Evolutionary conservation across 2,888 invertebrate species (phyloP), one percentile per base, ranked within the genome.

Genomic region (Conops quadrifasciatus): DNA sequence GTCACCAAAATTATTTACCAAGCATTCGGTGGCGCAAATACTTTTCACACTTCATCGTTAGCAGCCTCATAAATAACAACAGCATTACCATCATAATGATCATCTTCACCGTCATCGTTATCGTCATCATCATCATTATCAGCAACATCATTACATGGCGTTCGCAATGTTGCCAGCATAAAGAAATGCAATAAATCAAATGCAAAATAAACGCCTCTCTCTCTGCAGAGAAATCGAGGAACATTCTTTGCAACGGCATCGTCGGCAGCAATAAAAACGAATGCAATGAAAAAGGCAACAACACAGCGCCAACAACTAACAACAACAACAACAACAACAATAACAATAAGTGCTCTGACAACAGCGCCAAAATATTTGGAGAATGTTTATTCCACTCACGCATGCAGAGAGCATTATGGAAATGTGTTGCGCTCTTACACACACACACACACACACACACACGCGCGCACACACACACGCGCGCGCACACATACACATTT

Each of bases 311-410:
- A 3, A n/a, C 49, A 16, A 49, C 15, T 5, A 49, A n/a, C 11
- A 15, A 19, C 49, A 49, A 49, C 49, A 49, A 49, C 49, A 49
- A 63, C 3, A 63, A 63, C 47, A 16, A 3, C 21, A 63, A 45
- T 24, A 63, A 21, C 43, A 60, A 13, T 11, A 30, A 3, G 4
- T 36, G n/a, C 62, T 21, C 19, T 47, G 24, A 63, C 26, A 51
- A 51, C 19, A 53, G 30, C 53, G 58, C 28, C 53, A 53, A 36
- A 53, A 53, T 53, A 66, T 66, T 66, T 66, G 16, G 36, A 51
- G 30, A 66, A 66, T 66, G 24, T 21, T 66, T 19, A 36, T 36
- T 36, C 53, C 66, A 66, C 66, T 66, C 51, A 53, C 15, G 66
- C 53, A n/a, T 49, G 51, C 47, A 15, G 30, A 24, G 58, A 26